Percentiles rank a stretch among this genome's conserved stretches.
phyloP scores from a whole-genome alignment of 2,797 vertebrate species.

The Tragopan temminckii region DNA sequence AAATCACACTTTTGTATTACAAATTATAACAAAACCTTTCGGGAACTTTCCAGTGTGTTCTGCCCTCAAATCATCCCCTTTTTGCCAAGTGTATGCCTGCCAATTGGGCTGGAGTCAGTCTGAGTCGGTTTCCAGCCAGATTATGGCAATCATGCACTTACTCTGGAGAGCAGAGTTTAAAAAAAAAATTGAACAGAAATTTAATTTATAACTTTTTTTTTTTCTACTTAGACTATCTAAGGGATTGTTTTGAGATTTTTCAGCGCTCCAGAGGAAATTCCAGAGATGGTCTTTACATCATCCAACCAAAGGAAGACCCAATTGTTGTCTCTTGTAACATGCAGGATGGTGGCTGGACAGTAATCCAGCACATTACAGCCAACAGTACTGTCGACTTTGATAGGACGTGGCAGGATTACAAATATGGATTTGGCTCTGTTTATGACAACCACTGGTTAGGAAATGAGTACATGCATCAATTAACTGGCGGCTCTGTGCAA shows the following conservation, averaged over 20 bases:
- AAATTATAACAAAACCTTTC: neutral
- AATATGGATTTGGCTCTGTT: slow-evolving; percentile 84
- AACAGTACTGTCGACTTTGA: slow-evolving; percentile 89
- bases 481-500: slow-evolving; percentile 80
- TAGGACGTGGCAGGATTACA: slow-evolving; percentile 88
- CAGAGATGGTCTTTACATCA: slow-evolving; percentile 88
- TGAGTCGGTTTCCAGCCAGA: neutral
- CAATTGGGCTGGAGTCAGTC: neutral
- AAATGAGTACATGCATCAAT: slow-evolving; percentile 86
- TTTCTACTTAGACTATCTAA: slow-evolving; percentile 80
- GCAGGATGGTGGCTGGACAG: slow-evolving; percentile 91
- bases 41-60: neutral
- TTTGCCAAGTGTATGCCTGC: neutral
- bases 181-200: neutral
- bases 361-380: slow-evolving; percentile 89
- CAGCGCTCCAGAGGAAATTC: slow-evolving; percentile 82
- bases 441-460: slow-evolving; percentile 90
- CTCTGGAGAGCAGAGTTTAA: neutral
- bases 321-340: slow-evolving; percentile 88
- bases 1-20: neutral
- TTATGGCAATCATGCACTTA: neutral
- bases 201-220: neutral
- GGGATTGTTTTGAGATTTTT: slow-evolving; percentile 90
- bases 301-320: slow-evolving; percentile 83
- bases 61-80: neutral